phyloP scores from a whole-genome alignment of 1,140 invertebrate species.

The Anoplophora glabripennis region DNA sequence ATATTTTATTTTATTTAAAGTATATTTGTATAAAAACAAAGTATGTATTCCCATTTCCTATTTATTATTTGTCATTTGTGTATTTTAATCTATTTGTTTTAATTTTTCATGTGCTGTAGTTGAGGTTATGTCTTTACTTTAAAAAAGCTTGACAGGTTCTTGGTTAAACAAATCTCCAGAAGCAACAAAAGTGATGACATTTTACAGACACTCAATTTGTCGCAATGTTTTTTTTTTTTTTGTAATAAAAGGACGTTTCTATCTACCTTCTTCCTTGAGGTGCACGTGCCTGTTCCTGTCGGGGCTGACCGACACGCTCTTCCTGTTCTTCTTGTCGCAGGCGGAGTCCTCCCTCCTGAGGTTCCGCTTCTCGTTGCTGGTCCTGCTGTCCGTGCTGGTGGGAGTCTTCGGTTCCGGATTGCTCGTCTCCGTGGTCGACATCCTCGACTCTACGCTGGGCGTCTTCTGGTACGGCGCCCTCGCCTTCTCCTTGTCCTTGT shows the following conservation, averaged over 20 bases:
- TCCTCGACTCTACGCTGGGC: constrained; percentile 39
- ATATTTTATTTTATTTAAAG: too few relatives aligned
- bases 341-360: constrained; percentile 20
- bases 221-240: too few relatives aligned
- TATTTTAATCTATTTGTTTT: too few relatives aligned
- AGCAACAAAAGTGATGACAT: too few relatives aligned
- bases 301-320: constrained; percentile 42
- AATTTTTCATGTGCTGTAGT: too few relatives aligned
- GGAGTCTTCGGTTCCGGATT: constrained; percentile 34
- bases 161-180: too few relatives aligned
- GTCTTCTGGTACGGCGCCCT: constrained; percentile 33
- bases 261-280: constrained; percentile 32
- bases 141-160: too few relatives aligned
- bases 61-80: too few relatives aligned
- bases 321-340: constrained; percentile 27
- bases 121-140: too few relatives aligned
- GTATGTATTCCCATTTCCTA: too few relatives aligned
- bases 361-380: constrained; percentile 26
- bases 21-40: too few relatives aligned
- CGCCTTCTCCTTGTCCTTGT: constrained; percentile 12
- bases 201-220: too few relatives aligned
- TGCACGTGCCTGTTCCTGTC: constrained; percentile 40
- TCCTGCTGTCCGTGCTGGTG: constrained; percentile 34
- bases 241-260: neutral
- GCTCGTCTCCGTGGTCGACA: constrained; percentile 30